Conservation (phyloP, 1,140 invertebrate species). For the Dendroctonus valens region DNA sequence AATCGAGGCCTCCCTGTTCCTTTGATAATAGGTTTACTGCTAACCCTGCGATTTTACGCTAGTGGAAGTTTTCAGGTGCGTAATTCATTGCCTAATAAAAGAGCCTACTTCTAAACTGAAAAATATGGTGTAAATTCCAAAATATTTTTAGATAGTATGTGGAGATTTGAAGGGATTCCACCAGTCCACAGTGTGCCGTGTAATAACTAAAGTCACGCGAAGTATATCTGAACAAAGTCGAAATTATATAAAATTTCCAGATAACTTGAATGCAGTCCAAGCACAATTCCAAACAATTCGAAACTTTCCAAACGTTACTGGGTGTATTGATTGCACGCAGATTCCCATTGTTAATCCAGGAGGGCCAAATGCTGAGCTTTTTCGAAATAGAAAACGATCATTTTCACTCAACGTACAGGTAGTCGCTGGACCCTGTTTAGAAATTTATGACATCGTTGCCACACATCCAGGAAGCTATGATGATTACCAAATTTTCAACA, state of each 20-base stretch:
- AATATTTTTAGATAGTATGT: no score
- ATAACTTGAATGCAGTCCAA: conserved; percentile 6
- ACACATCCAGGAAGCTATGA: conserved; percentile 47
- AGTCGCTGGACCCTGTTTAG: conserved; percentile 40
- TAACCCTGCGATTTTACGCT: no score
- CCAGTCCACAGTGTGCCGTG: conserved; percentile 30
- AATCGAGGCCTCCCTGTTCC: no score
- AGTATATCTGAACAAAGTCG: conserved; percentile 24
- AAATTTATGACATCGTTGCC: conserved; percentile 44
- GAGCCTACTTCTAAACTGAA: no score
- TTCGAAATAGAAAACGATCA: conserved; percentile 45
- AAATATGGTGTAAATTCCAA: no score
- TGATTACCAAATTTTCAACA: conserved; percentile 42
- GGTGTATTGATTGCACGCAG: conserved; percentile 42
- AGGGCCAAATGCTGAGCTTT: conserved; percentile 40
- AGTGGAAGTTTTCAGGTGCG: no score
- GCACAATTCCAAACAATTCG: conserved; percentile 30
- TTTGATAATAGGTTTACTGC: no score
- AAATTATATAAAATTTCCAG: conserved; percentile 34
- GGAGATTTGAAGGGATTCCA: conserved; percentile 23
- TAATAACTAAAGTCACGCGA: conserved; percentile 34
- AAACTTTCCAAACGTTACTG: conserved; percentile 35
- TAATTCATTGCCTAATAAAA: no score
- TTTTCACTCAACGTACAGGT: conserved; percentile 48
- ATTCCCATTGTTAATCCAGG: conserved; percentile 39